Evolutionary conservation across 2,797 vertebrate species (phyloP).

Genomic region (Halcyon leucocephala): DNA sequence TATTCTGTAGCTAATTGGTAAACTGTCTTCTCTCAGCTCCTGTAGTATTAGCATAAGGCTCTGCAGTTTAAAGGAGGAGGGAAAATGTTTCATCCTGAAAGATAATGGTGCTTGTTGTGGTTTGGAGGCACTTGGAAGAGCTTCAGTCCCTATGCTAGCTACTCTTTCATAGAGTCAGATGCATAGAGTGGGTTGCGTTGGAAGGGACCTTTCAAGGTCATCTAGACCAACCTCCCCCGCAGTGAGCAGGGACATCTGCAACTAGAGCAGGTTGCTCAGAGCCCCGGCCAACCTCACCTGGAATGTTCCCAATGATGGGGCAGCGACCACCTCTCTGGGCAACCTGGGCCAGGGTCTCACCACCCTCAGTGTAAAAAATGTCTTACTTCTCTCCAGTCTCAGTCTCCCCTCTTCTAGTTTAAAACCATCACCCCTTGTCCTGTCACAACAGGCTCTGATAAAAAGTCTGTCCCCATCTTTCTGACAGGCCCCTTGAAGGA

Average conservation of each 20-base stretch:
- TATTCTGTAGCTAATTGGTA: not conserved
- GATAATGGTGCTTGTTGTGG: not conserved
- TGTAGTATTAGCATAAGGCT: not conserved
- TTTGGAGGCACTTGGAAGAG: not conserved
- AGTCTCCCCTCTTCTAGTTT: not conserved
- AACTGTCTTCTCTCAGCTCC: not conserved
- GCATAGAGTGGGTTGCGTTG: not conserved
- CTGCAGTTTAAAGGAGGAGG: not conserved
- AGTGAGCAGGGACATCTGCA: not conserved
- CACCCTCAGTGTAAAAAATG: not conserved
- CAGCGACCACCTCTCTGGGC: not conserved
- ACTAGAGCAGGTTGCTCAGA: not conserved
- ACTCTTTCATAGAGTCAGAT: not conserved
- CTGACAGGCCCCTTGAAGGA: not conserved
- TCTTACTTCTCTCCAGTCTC: not conserved
- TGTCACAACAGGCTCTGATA: not conserved
- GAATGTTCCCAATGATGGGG: not conserved
- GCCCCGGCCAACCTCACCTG: not conserved
- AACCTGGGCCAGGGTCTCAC: not conserved
- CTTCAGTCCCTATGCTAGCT: not conserved
- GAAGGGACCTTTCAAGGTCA: not conserved
- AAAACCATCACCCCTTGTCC: not conserved
- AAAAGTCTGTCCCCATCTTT: not conserved
- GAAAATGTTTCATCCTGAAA: not conserved
- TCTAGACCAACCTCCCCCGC: not conserved